A percentile compares a stretch with the other conserved stretches of the same genome.
Evolutionary conservation across 1,140 invertebrate genomes (phyloP).

Genomic region (Diorhabda elongata): DNA sequence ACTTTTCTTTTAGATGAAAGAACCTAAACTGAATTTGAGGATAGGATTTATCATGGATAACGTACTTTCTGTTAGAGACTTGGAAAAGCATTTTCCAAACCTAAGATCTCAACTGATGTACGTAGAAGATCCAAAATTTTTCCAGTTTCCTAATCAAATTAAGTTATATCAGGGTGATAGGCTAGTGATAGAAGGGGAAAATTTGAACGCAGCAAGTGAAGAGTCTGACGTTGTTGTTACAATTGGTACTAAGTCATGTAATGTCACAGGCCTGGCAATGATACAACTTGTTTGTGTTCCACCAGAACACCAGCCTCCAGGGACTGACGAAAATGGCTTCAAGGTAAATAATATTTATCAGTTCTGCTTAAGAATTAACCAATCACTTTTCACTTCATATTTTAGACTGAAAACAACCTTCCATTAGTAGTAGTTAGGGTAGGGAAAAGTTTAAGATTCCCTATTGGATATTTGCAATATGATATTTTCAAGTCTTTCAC

Average conservation of each 20-base stretch:
- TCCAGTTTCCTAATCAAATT: constrained; percentile 76
- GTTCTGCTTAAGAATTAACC: background rate
- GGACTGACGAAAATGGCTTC: constrained; percentile 81
- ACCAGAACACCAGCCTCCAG: constrained; percentile 76
- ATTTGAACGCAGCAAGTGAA: constrained; percentile 85
- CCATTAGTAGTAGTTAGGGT: constrained; percentile 88
- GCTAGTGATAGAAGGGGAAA: constrained; percentile 91
- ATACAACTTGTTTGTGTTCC: constrained; percentile 87
- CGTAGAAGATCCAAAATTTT: constrained; percentile 88
- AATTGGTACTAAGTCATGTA: constrained; percentile 82
- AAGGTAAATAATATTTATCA: constrained; percentile 47
- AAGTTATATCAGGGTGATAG: constrained; percentile 93
- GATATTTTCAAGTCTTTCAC: constrained; percentile 80
- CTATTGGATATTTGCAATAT: constrained; percentile 84
- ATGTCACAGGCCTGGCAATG: constrained; percentile 86
- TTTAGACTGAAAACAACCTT: constrained; percentile 62
- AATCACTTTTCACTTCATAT: background rate
- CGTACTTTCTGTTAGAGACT: constrained; percentile 80
- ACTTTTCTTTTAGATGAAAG: constrained; percentile 33
- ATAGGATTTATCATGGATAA: constrained; percentile 96
- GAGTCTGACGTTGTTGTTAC: constrained; percentile 91
- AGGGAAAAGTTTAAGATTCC: constrained; percentile 79
- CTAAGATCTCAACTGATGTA: constrained; percentile 78
- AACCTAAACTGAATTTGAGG: constrained; percentile 59
- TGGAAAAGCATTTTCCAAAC: constrained; percentile 81